Evolutionary conservation across 2,888 invertebrate genomes (phyloP).

Genomic region (Callosobruchus maculatus): DNA sequence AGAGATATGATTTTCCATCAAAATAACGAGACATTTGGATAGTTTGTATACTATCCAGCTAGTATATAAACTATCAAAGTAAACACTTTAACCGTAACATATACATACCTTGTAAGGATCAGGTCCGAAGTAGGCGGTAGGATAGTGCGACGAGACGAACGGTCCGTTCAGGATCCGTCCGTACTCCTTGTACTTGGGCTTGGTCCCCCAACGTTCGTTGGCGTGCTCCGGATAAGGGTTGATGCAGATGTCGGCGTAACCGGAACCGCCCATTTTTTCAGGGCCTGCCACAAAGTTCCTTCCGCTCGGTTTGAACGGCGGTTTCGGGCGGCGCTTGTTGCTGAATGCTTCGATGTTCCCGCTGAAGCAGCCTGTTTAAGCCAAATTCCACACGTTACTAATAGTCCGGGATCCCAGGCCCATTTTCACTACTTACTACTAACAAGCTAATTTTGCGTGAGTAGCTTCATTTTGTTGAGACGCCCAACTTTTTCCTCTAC

Average conservation of each 20-base stretch:
- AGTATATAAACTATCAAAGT: too few relatives aligned
- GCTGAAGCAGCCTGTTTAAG: conserved; percentile 40
- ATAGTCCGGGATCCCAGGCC: too few relatives aligned
- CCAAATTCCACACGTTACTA: not conserved
- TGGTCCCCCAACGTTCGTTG: conserved; percentile 31
- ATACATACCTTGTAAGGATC: conserved; percentile 39
- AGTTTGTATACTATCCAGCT: too few relatives aligned
- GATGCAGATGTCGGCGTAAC: conserved; percentile 52
- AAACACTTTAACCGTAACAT: too few relatives aligned
- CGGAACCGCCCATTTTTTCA: conserved; percentile 52
- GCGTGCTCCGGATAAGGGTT: conserved; percentile 49
- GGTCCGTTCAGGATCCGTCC: conserved; percentile 32
- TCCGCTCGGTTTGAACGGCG: conserved; percentile 20
- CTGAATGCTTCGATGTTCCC: conserved; percentile 40
- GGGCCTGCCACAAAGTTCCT: conserved; percentile 39
- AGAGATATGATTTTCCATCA: too few relatives aligned
- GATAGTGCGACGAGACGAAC: conserved; percentile 32
- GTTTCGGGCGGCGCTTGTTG: conserved; percentile 19
- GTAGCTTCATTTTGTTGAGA: too few relatives aligned
- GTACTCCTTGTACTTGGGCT: conserved; percentile 33
- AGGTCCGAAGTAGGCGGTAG: conserved; percentile 44
- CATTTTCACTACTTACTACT: too few relatives aligned
- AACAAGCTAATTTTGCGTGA: too few relatives aligned
- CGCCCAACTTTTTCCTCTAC: too few relatives aligned
- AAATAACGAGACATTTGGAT: too few relatives aligned